Percentiles rank a stretch among this genome's conserved stretches.
These are phyloP conservation scores for Adoxophyes honmai DNA, from an alignment of 1,140 invertebrate species.

Conservation along the genomic window DNA sequence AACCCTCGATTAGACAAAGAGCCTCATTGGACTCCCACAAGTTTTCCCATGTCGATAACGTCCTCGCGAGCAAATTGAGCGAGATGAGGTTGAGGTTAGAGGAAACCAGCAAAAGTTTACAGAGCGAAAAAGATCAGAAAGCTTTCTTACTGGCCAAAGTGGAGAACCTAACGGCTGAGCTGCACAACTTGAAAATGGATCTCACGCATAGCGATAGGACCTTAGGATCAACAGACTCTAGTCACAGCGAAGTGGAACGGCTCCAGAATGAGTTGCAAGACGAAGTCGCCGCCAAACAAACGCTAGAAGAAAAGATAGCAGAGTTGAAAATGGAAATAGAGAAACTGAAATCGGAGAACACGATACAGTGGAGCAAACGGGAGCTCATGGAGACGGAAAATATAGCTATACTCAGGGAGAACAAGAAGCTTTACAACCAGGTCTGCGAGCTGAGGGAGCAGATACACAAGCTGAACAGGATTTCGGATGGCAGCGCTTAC, in stretches of 20 bases:
- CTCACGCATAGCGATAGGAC: conserved; percentile 58
- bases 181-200: conserved; percentile 60
- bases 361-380: conserved; percentile 93
- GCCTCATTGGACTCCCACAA: conserved; percentile 68
- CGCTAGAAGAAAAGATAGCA: conserved; percentile 79
- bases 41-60: conserved; percentile 63
- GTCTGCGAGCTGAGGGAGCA: conserved; percentile 87
- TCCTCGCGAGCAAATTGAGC: conserved; percentile 57
- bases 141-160: conserved; percentile 57
- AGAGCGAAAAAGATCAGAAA: conserved; percentile 66
- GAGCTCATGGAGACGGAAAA: conserved; percentile 94
- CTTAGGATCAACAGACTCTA: conserved; percentile 65
- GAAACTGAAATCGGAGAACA: conserved; percentile 93
- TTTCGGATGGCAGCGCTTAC: conserved; percentile 63
- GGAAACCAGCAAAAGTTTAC: conserved; percentile 58
- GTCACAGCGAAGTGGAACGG: conserved; percentile 66
- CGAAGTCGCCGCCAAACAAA: conserved; percentile 66
- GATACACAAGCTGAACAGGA: conserved; percentile 68
- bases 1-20: conserved; percentile 43
- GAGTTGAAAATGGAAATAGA: conserved; percentile 89
- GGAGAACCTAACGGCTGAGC: conserved; percentile 55
- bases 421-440: conserved; percentile 91
- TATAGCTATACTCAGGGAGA: conserved; percentile 90
- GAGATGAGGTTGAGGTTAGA: conserved; percentile 60
- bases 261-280: conserved; percentile 70